Conservation (phyloP, 2,113 vertebrate genomes). For the Aramus guarauna region DNA sequence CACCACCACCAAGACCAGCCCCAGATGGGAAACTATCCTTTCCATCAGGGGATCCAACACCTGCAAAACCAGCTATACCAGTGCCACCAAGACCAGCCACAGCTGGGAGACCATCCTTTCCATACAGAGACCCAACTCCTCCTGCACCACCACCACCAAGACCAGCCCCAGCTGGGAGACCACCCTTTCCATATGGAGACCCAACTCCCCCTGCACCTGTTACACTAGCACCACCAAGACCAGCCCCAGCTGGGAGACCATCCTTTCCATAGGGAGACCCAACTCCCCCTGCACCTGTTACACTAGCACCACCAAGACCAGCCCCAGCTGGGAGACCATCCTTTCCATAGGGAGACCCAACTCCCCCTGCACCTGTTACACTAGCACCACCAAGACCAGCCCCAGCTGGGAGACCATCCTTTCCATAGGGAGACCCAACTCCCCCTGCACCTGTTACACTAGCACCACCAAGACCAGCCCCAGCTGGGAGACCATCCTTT, state of each 20-base stretch:
- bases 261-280: not conserved
- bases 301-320: fast-evolving
- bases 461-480: no score
- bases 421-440: not conserved
- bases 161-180: not conserved
- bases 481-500: not conserved
- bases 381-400: not conserved
- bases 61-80: no score
- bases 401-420: not conserved
- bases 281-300: fast-evolving
- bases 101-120: not conserved
- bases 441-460: not conserved
- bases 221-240: fast-evolving
- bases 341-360: not conserved
- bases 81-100: no score
- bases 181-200: not conserved
- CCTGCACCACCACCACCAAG: not conserved
- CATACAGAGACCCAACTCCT: not conserved
- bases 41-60: not conserved
- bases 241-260: not conserved
- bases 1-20: no score
- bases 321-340: not conserved
- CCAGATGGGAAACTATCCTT: not conserved
- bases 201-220: not conserved
- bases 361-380: fast-evolving